Base-by-base conservation (phyloP, 2,113 vertebrate genomes). In the Paradoxurus hermaphroditus region DNA sequence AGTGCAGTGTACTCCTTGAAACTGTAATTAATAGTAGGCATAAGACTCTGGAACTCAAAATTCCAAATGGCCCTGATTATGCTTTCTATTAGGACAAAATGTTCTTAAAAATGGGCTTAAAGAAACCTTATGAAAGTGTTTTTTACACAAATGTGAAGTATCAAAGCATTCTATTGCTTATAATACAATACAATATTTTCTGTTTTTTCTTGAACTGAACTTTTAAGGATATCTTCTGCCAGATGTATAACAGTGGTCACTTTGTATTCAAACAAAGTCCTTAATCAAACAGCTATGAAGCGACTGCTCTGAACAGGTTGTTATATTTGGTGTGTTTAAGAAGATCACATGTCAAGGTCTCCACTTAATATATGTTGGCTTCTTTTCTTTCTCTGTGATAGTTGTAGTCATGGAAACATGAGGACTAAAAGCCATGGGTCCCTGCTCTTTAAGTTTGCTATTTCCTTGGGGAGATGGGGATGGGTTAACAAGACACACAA, bases 401-500 rank as follows among this genome's bases (percentile, higher is more conserved):
- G 91, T 67, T 87, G 89, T 95, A 91, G 96, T 88, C 93, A 97
- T 93, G 93, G 97, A 96, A 97, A 97, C 89, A 44, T 27, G 70
- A 95, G 39, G 36, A 94, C 31, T 83, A 78, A 82, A 93, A 97
- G 89, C 88, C 96, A 95, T 31, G 46, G 70, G 75, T 89, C 41
- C 27, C 31, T 94, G 82, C 39, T 91, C 89, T 96, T 93, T 77
- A 86, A 92, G 65, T 92, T 70, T 97, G 27, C 39, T 73, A 46
- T 93, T 86, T 95, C 36, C 46, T 83, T 83, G 49, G 53, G 78
- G 82, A 86, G 75, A 34, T 3, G n/a, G n/a, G 23, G 12, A 27
- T 34, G 25, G 34, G 41, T 86, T 97, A 97, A 93, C 46, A 91
- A 86, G 88, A 91, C 39, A 90, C 67, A 25, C 39, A 88, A 86